Evolutionary conservation across 2,113 vertebrate species (phyloP), one percentile per base, ranked within the genome.

Genomic region (Cavia porcellus): DNA sequence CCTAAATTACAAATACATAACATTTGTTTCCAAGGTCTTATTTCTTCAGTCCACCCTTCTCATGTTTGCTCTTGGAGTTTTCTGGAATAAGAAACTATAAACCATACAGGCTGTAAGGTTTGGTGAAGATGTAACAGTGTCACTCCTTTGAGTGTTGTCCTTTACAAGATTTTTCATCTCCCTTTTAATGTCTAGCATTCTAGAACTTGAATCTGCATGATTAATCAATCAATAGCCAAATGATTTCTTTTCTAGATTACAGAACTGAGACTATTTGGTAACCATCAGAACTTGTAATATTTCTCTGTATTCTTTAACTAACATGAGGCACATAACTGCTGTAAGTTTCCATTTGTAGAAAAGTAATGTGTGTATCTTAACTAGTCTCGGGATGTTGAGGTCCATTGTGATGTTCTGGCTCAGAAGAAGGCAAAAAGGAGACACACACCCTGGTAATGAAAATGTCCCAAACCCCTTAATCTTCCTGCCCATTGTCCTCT

Each of bases 41-140:
- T 91, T 89, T 84, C n/a, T 88, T 94, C 74, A 77, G 75, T 92
- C 55, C 4, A 89, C 14, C 50, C 55, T 81, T 59, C 66, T 70
- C 86, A 86, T 70, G 7, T 59, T 88, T 96, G 96, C 47, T 79
- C 93, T 79, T 32, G 47, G 59, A 50, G n/a, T 61, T 89, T 86
- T 92, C 47, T 91, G 24, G 64, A 83, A 47, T 38, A 77, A 9
- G 80, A 93, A 94, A 85, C 20, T 45, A 59, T 15, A 77, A 82
- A 25, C 22, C 42, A 62, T 10, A 74, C 4, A 68, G 28, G 66
- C 77, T 82, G 94, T 81, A 19, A 19, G 13, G 55, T 30, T 50
- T 17, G 52, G 7, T 52, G 68, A 93, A 66, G 32, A 59, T 45
- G 13, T 7, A 32, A 20, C 2, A 6, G 30, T 3, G 45, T 5